Base-by-base conservation (phyloP, 30 jellyfish, hydroid and myxozoan genomes). In the Catostylus mosaicus region DNA sequence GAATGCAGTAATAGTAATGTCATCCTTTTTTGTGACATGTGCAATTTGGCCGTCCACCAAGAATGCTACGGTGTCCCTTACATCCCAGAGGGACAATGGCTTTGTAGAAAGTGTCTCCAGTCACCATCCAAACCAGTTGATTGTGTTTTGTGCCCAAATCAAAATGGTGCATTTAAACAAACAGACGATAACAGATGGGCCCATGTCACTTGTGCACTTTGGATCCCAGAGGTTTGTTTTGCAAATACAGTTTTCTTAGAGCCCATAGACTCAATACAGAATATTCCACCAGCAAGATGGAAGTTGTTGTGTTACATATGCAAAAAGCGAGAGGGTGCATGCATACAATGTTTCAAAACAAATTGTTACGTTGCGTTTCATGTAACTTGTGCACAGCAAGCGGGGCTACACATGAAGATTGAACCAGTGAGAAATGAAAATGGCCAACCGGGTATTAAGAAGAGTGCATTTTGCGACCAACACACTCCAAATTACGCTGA, bases 11-110 rank as follows among this genome's bases (percentile, higher is more conserved):
- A 89, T 89, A 89, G 98, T 69, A 95, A 95, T 79, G 97, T 81
- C 19, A 95, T 95, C 30, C 78, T 95, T 12, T 95, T 89, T 78
- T 95, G 99, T 86, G 99, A 95, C 73, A 89, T 95, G 97, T 95
- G 99, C 76, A 95, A 95, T 66, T 73, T 95, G 45, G 99, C 98
- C 1, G 99, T 95, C 12, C 99, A 95, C 31, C 99, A 95, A 60
- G 99, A 95, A 46, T 95, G 99, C 77, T 95, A 95, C 78, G 99
- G 99, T 63, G 98, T 95, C 29, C 99, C 99, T 9, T 95, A 89
- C 54, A 91, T 95, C 61, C 99, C 99, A 27, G 99, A 95, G 77
- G 99, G 98, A 31, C 97, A 90, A 78, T 95, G 99, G 99, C 82
- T 95, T 32, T 95, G 99, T 73, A 87, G 96, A n/a, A 93, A 91